A percentile compares a stretch with the other conserved stretches of the same genome.
Evolutionary conservation across 2,113 vertebrate genomes (phyloP).

Genomic region (Triplophysa tibetana): DNA sequence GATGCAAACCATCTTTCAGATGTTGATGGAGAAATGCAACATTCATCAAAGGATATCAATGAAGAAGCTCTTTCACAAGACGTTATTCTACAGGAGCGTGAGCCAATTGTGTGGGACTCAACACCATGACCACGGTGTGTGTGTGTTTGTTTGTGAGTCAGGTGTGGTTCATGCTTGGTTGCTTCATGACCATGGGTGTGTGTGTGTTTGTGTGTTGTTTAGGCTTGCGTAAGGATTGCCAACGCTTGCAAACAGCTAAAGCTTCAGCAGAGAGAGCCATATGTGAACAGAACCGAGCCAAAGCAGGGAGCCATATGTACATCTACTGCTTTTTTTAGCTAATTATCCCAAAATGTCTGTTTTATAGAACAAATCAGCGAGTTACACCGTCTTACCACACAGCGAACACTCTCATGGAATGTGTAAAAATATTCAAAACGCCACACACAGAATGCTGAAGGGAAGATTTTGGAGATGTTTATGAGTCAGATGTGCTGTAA

Average conservation of each 20-base stretch:
- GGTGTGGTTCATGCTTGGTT: slow-evolving; percentile 43
- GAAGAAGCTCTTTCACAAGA: neutral
- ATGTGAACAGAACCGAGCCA: slow-evolving; percentile 46
- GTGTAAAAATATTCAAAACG: slow-evolving; percentile 13
- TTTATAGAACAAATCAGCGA: slow-evolving; percentile 43
- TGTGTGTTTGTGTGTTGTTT: slow-evolving; percentile 27
- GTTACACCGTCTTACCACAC: slow-evolving; percentile 1
- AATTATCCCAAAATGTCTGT: slow-evolving; percentile 42
- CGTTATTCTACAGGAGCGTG: slow-evolving; percentile 11
- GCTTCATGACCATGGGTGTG: slow-evolving; percentile 23
- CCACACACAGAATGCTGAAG: neutral
- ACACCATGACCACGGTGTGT: neutral
- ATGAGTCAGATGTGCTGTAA: slow-evolving; percentile 1
- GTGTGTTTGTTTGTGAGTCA: slow-evolving; percentile 24
- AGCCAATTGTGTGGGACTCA: slow-evolving; percentile 51
- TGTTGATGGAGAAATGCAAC: neutral
- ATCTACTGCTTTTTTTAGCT: slow-evolving; percentile 37
- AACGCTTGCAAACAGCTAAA: slow-evolving; percentile 49
- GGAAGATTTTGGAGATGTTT: neutral
- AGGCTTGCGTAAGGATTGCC: slow-evolving; percentile 2
- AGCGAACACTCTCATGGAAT: neutral
- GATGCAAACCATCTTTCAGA: neutral
- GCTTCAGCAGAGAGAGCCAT: slow-evolving; percentile 48
- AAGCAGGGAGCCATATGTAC: slow-evolving; percentile 43
- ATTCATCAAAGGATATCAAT: neutral